Conservation (phyloP, 2,113 vertebrate genomes). For the Coryphaenoides rupestris region DNA sequence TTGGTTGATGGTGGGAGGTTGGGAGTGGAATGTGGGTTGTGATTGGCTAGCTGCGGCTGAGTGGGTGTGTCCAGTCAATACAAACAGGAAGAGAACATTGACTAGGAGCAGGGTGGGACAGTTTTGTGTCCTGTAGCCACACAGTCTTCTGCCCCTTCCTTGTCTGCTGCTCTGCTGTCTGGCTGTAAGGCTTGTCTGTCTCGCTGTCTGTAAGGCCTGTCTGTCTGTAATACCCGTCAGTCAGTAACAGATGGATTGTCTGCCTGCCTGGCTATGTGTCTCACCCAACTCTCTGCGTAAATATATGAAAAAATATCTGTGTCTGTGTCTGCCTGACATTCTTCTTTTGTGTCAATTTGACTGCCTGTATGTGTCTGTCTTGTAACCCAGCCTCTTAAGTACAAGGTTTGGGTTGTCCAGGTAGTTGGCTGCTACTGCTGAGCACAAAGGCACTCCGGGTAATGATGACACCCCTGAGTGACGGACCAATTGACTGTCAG, state of each 20-base stretch:
- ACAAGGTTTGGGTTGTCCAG: too few species aligned
- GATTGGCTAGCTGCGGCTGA: constrained; percentile 32
- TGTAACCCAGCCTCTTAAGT: too few species aligned
- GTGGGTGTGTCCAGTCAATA: constrained; percentile 37
- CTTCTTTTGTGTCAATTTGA: neutral
- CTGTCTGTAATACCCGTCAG: neutral
- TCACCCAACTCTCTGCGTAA: neutral
- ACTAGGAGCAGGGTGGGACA: constrained; percentile 82
- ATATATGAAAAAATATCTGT: too few species aligned
- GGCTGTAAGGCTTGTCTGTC: neutral
- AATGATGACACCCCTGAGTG: constrained; percentile 2
- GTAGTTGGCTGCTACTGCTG: too few species aligned
- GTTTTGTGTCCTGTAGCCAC: constrained; percentile 54
- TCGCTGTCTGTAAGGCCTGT: too few species aligned
- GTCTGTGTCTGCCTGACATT: neutral
- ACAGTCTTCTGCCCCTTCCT: constrained; percentile 30
- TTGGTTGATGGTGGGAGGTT: neutral
- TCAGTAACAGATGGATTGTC: neutral
- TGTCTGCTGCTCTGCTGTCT: constrained; percentile 2
- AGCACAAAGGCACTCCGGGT: neutral
- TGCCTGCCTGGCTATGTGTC: neutral
- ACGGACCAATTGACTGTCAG: neutral
- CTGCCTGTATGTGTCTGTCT: neutral
- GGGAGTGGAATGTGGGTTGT: constrained; percentile 31
- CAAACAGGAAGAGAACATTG: constrained; percentile 80